phyloP scores from a whole-genome alignment of 2,888 invertebrate species.

The Aethes cnicana region DNA sequence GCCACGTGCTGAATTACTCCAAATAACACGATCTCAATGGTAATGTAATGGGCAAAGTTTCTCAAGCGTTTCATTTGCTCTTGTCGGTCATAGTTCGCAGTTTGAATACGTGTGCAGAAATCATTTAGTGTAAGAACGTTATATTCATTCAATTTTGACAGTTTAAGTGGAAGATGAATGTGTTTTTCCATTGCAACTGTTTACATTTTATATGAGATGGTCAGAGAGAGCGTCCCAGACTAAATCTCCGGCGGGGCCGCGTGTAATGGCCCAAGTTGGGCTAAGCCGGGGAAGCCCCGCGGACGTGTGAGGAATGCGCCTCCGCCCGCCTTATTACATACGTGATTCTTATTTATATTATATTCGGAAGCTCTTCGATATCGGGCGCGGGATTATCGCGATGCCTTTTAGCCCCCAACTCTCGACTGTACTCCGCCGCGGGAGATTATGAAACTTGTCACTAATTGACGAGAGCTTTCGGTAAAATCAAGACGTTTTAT shows the following conservation, averaged over 20 bases:
- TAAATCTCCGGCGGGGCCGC: conserved; percentile 52
- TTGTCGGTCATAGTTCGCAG: conserved; percentile 7
- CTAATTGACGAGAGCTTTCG: conserved; percentile 8
- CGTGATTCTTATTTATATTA: conserved; percentile 82
- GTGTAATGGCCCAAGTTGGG: conserved; percentile 73
- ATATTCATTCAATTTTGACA: conserved; percentile 15
- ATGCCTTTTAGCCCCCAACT: conserved; percentile 62
- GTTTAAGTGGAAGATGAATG: conserved; percentile 24
- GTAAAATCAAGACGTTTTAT: not conserved
- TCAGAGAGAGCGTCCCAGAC: conserved; percentile 42
- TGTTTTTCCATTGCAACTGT: conserved; percentile 33
- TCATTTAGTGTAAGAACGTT: conserved; percentile 1
- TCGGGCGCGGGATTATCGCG: conserved; percentile 70
- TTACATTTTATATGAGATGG: conserved; percentile 39
- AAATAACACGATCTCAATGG: conserved; percentile 20
- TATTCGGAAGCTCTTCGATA: conserved; percentile 62
- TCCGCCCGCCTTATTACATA: conserved; percentile 73
- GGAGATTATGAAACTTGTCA: conserved; percentile 34
- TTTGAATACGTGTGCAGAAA: conserved; percentile 3
- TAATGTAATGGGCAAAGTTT: conserved; percentile 19
- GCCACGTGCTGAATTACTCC: conserved; percentile 24
- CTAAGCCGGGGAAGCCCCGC: conserved; percentile 65
- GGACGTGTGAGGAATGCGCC: conserved; percentile 76
- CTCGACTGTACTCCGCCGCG: conserved; percentile 49
- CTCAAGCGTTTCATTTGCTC: conserved; percentile 16